Evolutionary conservation across 2,888 invertebrate genomes (phyloP).

Genomic region (Copidosoma aretas): DNA sequence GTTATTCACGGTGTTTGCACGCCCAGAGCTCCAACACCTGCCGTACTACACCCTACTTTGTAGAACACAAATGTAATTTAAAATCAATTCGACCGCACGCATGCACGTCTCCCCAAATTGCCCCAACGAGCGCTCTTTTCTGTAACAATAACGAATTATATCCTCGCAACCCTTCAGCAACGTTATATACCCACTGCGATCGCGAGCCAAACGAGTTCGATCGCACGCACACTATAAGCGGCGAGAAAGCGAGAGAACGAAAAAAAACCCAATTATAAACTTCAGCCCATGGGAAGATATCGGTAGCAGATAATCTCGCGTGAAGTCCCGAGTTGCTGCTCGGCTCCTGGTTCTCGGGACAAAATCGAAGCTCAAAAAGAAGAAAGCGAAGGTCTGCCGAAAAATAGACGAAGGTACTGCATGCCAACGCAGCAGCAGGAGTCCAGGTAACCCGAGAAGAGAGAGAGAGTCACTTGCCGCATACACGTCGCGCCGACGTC

Average conservation of each 20-base stretch:
- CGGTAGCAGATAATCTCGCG: conserved; percentile 29
- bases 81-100: too few species aligned
- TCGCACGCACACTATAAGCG: background rate
- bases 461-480: too few species aligned
- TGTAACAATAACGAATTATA: conserved; percentile 26
- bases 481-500: conserved; percentile 26
- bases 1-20: too few species aligned
- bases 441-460: too few species aligned
- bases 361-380: too few species aligned
- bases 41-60: too few species aligned
- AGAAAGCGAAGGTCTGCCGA: background rate
- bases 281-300: conserved; percentile 27
- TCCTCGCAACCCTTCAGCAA: background rate
- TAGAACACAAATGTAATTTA: too few species aligned
- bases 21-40: too few species aligned
- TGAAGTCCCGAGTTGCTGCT: conserved; percentile 18
- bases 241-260: conserved; percentile 6
- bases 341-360: background rate
- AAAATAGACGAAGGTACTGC: background rate
- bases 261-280: conserved; percentile 36
- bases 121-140: background rate
- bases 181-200: too few species aligned
- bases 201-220: conserved; percentile 1
- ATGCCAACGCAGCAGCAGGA: too few species aligned
- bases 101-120: background rate